These are phyloP conservation scores for Alitta virens DNA, from an alignment of 2,888 invertebrate genomes.

Conservation along the genomic window DNA sequence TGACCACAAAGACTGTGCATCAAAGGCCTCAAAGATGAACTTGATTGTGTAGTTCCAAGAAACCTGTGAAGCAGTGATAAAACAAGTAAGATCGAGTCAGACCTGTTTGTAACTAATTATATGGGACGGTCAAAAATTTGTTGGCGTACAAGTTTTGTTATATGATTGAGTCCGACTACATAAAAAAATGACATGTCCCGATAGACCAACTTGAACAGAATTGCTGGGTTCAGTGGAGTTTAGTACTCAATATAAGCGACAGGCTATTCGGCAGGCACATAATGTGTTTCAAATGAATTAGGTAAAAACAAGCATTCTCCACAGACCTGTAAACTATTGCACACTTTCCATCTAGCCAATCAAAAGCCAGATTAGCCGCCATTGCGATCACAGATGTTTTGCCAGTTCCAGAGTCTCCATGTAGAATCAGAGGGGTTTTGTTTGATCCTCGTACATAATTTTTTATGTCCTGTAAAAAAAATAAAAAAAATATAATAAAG, in stretches of 20 bases:
- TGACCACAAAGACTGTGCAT: constrained; percentile 35
- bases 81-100: too few relatives aligned
- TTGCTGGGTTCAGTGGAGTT: too few relatives aligned
- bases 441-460: constrained; percentile 38
- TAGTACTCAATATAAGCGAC: too few relatives aligned
- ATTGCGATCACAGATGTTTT: constrained; percentile 78
- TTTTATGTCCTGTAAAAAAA: background rate
- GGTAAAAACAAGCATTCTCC: too few relatives aligned
- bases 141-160: too few relatives aligned
- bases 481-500: background rate
- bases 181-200: too few relatives aligned
- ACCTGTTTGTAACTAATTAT: too few relatives aligned
- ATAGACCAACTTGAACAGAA: too few relatives aligned
- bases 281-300: too few relatives aligned
- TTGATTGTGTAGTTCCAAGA: constrained; percentile 43
- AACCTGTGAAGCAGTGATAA: constrained; percentile 44
- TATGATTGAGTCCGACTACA: too few relatives aligned
- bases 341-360: constrained; percentile 31
- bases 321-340: constrained; percentile 38
- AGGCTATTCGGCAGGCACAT: too few relatives aligned
- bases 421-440: constrained; percentile 69
- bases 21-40: constrained; percentile 34
- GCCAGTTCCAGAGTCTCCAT: constrained; percentile 79
- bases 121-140: too few relatives aligned
- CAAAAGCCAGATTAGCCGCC: constrained; percentile 59